A percentile compares a stretch with the other conserved stretches of the same genome.
Evolutionary conservation across 2,888 invertebrate genomes (phyloP).

Genomic region (Cyclophora punctaria): DNA sequence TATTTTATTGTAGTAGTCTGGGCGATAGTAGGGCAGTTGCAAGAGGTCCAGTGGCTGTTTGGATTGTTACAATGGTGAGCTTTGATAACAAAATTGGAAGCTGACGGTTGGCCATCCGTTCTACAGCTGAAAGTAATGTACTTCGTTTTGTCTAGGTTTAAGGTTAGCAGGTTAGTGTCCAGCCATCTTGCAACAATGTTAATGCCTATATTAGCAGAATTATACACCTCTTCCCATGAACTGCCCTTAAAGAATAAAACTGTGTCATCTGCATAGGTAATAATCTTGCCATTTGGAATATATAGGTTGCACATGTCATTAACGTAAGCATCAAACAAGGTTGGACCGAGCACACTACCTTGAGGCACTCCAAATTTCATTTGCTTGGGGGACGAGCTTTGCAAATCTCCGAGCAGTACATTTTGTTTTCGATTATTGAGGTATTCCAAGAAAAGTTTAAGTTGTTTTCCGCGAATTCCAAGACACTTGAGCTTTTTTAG

Average conservation of each 20-base stretch:
- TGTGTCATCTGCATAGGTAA: constrained; percentile 2
- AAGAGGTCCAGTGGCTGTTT: not conserved
- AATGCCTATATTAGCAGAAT: not conserved
- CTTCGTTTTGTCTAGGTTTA: not conserved
- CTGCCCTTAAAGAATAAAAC: not conserved
- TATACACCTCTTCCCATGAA: not conserved
- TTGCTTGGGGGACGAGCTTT: not conserved
- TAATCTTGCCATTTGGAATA: not conserved
- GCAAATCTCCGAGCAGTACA: not conserved
- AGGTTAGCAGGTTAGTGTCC: not conserved
- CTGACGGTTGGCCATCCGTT: not conserved
- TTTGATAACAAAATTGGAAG: not conserved
- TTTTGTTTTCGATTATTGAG: not conserved
- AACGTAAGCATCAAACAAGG: constrained; percentile 3
- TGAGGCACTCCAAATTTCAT: constrained; percentile 5
- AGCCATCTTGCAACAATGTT: not conserved
- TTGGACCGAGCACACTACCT: constrained; percentile 4
- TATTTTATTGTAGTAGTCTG: not conserved
- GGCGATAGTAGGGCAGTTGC: not conserved
- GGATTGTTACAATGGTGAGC: not conserved
- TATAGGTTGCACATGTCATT: constrained; percentile 1
- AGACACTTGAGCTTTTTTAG: constrained; percentile 2
- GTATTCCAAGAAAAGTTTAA: constrained; percentile 1
- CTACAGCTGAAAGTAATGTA: not conserved
- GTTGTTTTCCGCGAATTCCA: constrained; percentile 1